Base-by-base conservation (phyloP, 2,113 vertebrate species). In the Calidris pygmaea region DNA sequence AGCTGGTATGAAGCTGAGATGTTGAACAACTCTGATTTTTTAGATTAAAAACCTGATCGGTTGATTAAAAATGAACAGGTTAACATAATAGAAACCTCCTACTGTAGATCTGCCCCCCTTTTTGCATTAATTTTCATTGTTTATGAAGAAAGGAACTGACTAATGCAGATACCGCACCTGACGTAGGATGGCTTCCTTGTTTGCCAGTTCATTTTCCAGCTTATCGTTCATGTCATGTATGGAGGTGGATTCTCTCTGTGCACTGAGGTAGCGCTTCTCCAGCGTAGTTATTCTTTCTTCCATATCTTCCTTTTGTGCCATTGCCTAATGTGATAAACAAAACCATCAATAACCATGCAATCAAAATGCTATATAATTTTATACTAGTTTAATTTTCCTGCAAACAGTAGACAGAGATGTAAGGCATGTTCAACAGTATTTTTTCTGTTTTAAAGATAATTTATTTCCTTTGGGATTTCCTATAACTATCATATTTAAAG, bases 241-340 rank as follows among this genome's bases (percentile, higher is more conserved):
- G 35, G 99, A 99, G 67, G 99, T 99, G 97, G 99, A 99, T 98
- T 99, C 99, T 85, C 99, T 98, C 96, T 99, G 99, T 91, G 99
- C 99, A 97, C 99, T 99, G 97, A 99, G 99, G 98, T 99, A 99
- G 90, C 99, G 99, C 96, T 99, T 99, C 95, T 99, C 99, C 93
- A 99, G 97, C 0, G 99, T 99, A 5, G 99, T 99, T 82, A 99
- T 99, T 76, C 99, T 98, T 96, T 99, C 99, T 98, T 99, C 99
- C 99, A 99, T 99, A 92, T 99, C 99, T 95, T 99, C 99, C 95
- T 99, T 99, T 97, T 99, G 99, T 90, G 99, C 99, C 99, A 99
- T 99, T 85, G 99, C 99, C 99, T 99, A 97, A 26, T 37, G 35
- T 75, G 68, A 80, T 81, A 47, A 80, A 53, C 91, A 85, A 50